Conservation (phyloP, 2,797 vertebrate species). For the Alfaro cultratus region DNA sequence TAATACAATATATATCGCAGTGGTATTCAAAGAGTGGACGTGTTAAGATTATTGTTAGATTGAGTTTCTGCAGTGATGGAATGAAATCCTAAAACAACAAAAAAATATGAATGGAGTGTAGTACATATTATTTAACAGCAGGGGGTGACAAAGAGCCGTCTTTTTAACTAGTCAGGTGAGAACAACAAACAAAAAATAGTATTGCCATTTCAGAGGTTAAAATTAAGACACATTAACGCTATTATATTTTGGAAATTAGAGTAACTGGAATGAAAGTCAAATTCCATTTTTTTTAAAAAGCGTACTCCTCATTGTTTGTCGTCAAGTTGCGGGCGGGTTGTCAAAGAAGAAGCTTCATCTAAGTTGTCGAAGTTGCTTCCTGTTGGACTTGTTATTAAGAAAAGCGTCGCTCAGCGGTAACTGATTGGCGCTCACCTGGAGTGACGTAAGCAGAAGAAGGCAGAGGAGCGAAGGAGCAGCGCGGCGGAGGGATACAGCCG, state of each 20-base stretch:
- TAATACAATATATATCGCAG: neutral
- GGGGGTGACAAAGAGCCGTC: constrained; percentile 8
- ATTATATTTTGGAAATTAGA: too few relatives aligned
- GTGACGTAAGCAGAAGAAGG: constrained; percentile 54
- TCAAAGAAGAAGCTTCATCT: neutral
- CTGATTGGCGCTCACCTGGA: constrained; percentile 71
- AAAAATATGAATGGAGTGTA: neutral
- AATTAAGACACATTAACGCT: neutral
- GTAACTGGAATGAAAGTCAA: neutral
- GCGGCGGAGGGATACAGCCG: constrained; percentile 28
- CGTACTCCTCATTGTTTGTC: neutral
- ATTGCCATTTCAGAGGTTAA: neutral
- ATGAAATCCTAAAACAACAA: neutral
- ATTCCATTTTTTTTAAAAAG: neutral
- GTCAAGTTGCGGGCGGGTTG: too few relatives aligned
- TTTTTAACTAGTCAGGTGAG: neutral
- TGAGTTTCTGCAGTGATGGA: neutral
- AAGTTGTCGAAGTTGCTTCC: neutral
- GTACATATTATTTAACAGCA: constrained; percentile 16
- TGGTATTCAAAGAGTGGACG: neutral
- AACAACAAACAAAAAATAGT: neutral
- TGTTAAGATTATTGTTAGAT: neutral
- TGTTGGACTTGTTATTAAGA: neutral
- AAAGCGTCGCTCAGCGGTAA: neutral
- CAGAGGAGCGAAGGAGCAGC: constrained; percentile 35